phyloP scores from a whole-genome alignment of 2,888 invertebrate genomes.

The Drosophila tanythrix region DNA sequence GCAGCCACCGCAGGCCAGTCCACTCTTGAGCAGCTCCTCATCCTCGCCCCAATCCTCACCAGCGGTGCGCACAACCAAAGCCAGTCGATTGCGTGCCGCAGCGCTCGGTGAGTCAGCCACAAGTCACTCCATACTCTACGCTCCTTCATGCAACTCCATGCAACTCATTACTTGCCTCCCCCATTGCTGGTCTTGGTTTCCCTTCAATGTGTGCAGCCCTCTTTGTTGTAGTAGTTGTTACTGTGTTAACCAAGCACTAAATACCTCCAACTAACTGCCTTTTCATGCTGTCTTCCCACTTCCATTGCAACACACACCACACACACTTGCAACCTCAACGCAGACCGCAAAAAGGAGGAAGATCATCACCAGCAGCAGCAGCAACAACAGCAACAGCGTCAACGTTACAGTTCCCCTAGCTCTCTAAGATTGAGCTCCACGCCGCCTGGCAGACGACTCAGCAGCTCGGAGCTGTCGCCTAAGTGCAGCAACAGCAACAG shows the following conservation, averaged over 20 bases:
- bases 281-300: slow-evolving; percentile 42
- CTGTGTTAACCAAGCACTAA: slow-evolving; percentile 23
- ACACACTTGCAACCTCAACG: slow-evolving; percentile 23
- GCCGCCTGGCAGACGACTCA: slow-evolving; percentile 48
- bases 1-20: slow-evolving; percentile 61
- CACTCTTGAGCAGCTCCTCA: slow-evolving; percentile 68
- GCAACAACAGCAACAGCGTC: slow-evolving; percentile 51
- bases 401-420: slow-evolving; percentile 72
- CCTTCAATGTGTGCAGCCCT: slow-evolving; percentile 10
- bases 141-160: slow-evolving; percentile 1
- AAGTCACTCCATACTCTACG: slow-evolving; percentile 16
- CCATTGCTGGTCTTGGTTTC: slow-evolving; percentile 24
- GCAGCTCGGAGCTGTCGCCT: slow-evolving; percentile 71
- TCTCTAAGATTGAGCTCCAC: slow-evolving; percentile 59
- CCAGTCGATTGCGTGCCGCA: slow-evolving; percentile 90
- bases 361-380: slow-evolving; percentile 70
- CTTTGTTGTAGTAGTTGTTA: slow-evolving; percentile 13
- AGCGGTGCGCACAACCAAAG: slow-evolving; percentile 89
- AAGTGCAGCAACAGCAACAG: slow-evolving; percentile 37
- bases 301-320: slow-evolving; percentile 6
- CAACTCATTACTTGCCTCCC: slow-evolving; percentile 5
- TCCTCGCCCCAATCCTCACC: slow-evolving; percentile 68
- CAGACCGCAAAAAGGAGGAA: slow-evolving; percentile 83
- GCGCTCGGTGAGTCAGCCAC: slow-evolving; percentile 85
- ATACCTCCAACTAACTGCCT: slow-evolving; percentile 46